Evolutionary conservation across 2,113 vertebrate species (phyloP).

Genomic region (Alligator sinensis): DNA sequence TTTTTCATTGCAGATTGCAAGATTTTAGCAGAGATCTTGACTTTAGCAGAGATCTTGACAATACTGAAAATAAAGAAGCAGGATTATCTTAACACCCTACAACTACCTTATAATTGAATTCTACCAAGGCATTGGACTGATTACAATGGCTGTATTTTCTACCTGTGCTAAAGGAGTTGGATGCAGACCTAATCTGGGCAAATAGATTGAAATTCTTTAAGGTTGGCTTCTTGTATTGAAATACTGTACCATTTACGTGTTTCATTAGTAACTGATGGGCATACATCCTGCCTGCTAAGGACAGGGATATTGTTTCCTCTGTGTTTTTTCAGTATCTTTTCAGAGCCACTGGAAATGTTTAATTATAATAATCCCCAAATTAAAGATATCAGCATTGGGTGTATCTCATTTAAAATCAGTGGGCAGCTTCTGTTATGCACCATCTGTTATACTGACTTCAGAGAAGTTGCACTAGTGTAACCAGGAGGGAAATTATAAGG

Average conservation of each 20-base stretch:
- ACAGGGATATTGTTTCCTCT: not conserved
- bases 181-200: not conserved
- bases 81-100: not conserved
- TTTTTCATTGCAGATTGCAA: not conserved
- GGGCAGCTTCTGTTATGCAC: not conserved
- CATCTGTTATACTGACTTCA: not conserved
- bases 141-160: not conserved
- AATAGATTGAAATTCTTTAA: accelerated
- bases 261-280: not conserved
- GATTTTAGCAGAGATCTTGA: not conserved
- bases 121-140: not conserved
- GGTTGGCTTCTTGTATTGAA: not conserved
- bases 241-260: not conserved
- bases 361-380: not conserved
- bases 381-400: accelerated
- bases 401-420: accelerated
- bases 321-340: not conserved
- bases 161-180: not conserved
- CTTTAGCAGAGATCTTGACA: not conserved
- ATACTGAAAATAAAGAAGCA: not conserved
- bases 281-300: not conserved
- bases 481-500: not conserved
- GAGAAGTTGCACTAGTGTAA: not conserved
- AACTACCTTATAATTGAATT: not conserved
- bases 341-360: not conserved